Evolutionary conservation across 1,140 invertebrate species (phyloP), one percentile per base, ranked within the genome.

Genomic region (Prorops nasuta): DNA sequence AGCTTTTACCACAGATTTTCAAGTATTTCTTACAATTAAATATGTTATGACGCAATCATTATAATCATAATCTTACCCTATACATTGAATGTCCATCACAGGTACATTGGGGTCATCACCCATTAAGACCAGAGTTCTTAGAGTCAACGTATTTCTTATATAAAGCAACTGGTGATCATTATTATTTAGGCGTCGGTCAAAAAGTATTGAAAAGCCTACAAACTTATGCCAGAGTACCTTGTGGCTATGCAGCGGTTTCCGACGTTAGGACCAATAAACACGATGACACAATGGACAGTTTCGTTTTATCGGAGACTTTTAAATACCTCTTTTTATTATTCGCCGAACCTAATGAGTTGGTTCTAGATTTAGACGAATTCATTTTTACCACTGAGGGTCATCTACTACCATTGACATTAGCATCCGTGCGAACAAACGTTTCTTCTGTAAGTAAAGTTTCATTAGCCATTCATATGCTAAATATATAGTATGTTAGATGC

Each of bases 121-220:
- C 94, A 6, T 77, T 99, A 2, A 82, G 97, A 42, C 97, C 97
- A 6, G 97, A 99, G 76, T 98, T 98, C 77, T 79, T 98, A 17
- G 97, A 99, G 77, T 98, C 94, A 0, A 98, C 96, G 0, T 99
- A 98, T 69, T 98, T 98, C 68, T 76, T 99, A 4, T 96, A 97
- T 72, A 83, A 88, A 67, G 96, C 96, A 1, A 99, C 96, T 1
- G 87, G 87, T 22, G 97, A 99, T 79, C 88, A 90, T 52, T 92
- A 98, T 76, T 99, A 99, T 74, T 79, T 98, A 37, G 86, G 94
- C 65, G 96, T 98, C 3, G 96, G 94, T 1, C 88, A 90, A 65
- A 87, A 88, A 43, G 91, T 96, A 2, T 76, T 99, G n/a, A 87
- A 90, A 58, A 92, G 91, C 57, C 77, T 98, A 6, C 92, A 98